Conservation (phyloP, 2,113 vertebrate species). For the Corythoichthys haematopterus region DNA sequence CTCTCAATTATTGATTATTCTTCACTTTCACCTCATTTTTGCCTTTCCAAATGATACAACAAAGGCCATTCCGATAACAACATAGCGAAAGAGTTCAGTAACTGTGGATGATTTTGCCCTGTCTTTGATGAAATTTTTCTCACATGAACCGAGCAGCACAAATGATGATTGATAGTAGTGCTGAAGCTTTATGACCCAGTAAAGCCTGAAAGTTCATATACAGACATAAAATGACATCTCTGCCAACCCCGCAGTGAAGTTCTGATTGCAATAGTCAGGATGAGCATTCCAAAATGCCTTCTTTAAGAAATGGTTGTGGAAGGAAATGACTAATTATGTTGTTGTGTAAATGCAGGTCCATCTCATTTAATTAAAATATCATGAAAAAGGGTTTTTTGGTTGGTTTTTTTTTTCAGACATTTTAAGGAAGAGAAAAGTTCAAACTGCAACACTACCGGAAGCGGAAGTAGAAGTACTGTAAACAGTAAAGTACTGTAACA, state of each 20-base stretch:
- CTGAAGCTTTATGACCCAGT: neutral
- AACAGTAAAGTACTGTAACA: too few species aligned
- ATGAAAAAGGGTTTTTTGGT: too few species aligned
- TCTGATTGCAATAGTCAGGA: neutral
- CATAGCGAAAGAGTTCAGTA: constrained; percentile 3
- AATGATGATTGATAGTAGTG: neutral
- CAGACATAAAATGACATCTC: neutral
- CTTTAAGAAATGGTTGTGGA: neutral
- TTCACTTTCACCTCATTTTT: constrained; percentile 18
- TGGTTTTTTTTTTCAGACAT: too few species aligned
- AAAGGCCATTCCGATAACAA: constrained; percentile 3
- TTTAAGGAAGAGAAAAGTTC: too few species aligned
- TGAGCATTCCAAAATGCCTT: neutral
- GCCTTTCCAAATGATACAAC: constrained; percentile 10
- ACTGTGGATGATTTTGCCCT: neutral
- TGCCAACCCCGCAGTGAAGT: neutral
- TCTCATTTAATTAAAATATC: too few species aligned
- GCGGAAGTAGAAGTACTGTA: too few species aligned
- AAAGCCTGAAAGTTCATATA: constrained; percentile 1
- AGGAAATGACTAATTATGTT: neutral
- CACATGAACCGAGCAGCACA: neutral
- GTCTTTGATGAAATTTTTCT: neutral
- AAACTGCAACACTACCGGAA: too few species aligned
- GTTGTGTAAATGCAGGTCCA: too few species aligned
- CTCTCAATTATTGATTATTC: constrained; percentile 8